Evolutionary conservation across 2,888 invertebrate species (phyloP), one percentile per base, ranked within the genome.

Genomic region (Drosophila lacicola): DNA sequence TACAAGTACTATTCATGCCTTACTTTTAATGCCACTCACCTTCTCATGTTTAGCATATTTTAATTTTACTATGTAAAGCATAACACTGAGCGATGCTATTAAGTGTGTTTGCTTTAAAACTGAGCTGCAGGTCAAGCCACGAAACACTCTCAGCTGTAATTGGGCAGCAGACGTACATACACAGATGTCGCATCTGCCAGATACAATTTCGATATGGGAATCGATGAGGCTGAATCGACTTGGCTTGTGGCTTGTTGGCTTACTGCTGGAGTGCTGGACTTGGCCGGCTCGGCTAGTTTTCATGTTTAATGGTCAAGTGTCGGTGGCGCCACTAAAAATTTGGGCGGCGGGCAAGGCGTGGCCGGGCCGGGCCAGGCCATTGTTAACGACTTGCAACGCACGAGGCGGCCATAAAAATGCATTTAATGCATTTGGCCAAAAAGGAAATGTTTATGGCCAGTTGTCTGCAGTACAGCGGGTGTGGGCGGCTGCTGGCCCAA

Each of bases 331-430:
- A 70, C 50, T 55, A 70, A 65, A 65, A 65, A 61, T 25, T 33
- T 33, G 9, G 29, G 39, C 42, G 68, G 57, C 36, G n/a, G 17
- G 14, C 9, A 8, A 17, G 39, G 37, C 25, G 29, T 25, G 45
- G 46, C 34, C 8, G 42, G 46, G 50, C 29, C 50, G 60, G 45
- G 46, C 34, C 8, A 37, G 46, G 50, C 29, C 50, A 63, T 62
- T 71, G 72, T 75, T 75, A 75, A 75, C 76, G 75, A 68, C 64
- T 13, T 62, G 69, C 76, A 71, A 50, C 55, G 60, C 71, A 61
- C 63, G 53, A 67, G 72, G 58, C 64, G 46, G 39, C 44, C 56
- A 68, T 72, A 73, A 73, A 64, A 71, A 50, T 66, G 72, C 73
- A 68, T 60, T 63, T 75, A 71, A 54, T 50, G 64, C 44, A 46